Evolutionary conservation across 2,888 invertebrate species (phyloP).

Genomic region (Leuctra nigra): DNA sequence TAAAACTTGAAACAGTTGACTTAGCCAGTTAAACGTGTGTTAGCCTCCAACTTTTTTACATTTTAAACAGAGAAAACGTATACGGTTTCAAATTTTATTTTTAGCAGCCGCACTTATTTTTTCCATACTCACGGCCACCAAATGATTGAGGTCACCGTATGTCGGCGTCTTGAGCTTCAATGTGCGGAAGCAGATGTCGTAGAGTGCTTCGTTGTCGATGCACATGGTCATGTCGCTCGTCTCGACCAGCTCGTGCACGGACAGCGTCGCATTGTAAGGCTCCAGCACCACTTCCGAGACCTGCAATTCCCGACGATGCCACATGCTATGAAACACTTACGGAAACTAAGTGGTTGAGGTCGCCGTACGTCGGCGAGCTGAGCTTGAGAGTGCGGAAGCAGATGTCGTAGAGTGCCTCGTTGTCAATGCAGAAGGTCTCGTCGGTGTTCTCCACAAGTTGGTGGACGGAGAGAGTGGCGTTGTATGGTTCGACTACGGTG

Average conservation of each 20-base stretch:
- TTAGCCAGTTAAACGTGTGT: too few relatives aligned
- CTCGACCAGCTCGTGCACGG: conserved; percentile 78
- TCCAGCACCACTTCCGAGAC: conserved; percentile 68
- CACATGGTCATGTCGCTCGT: conserved; percentile 85
- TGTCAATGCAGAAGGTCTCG: conserved; percentile 46
- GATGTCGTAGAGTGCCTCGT: conserved; percentile 48
- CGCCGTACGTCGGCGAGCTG: conserved; percentile 49
- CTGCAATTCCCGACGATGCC: conserved; percentile 27
- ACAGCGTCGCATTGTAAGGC: conserved; percentile 81
- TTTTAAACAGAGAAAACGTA: too few relatives aligned
- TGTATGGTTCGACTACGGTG: conserved; percentile 49
- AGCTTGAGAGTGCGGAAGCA: conserved; percentile 46
- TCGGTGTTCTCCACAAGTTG: conserved; percentile 48
- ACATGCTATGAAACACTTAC: conserved; percentile 29
- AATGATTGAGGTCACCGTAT: conserved; percentile 84
- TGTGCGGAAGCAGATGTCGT: conserved; percentile 83
- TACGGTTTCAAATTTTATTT: too few relatives aligned
- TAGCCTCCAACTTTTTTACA: too few relatives aligned
- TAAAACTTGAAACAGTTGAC: too few relatives aligned
- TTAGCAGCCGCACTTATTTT: too few relatives aligned
- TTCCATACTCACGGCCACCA: conserved; percentile 78
- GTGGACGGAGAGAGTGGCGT: conserved; percentile 47
- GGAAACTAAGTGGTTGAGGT: conserved; percentile 50
- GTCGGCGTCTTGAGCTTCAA: conserved; percentile 78
- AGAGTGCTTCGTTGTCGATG: conserved; percentile 71